Evolutionary conservation across 1,140 invertebrate genomes (phyloP), one percentile per base, ranked within the genome.

Genomic region (Battus philenor): DNA sequence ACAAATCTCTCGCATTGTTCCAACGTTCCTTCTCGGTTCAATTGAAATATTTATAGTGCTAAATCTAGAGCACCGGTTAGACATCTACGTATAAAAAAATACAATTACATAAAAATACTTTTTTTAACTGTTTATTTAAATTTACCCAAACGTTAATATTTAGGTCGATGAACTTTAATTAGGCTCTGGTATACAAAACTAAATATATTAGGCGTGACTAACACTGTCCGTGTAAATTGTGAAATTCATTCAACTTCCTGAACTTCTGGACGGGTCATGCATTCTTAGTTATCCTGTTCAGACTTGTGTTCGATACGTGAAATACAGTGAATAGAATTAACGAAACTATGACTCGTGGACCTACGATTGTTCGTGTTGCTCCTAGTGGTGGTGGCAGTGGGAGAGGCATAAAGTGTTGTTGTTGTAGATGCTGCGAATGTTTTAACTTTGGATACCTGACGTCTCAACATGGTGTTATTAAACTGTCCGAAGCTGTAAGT

Each of bases 361-460:
- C 80, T 10, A 83, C 80, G 13, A 76, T 87, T 18, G 73, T 86
- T 7, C 68, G 78, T 2, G 71, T 86, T 46, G 59, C 72, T n/a
- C 68, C 78, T 9, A 58, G 59, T 8, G 67, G 65, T 2, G 62
- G 65, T 3, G 36, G 32, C 1, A 63, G 67, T 8, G 57, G 73
- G 12, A 75, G 82, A 36, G 91, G 91, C 24, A 86, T 92, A 8
- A 87, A 88, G 48, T 91, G 93, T 64, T 92, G 92, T 47, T 94
- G 90, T 55, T 93, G 91, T 53, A 87, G 88, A 29, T 91, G 93
- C 62, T 95, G 91, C 61, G 91, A 91, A n/a, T 95, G 93, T 65
- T 70, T 95, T 44, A 91, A 95, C 65, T 83, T 94, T 10, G 88
- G 89, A 15, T 94, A 93, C 68, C 75, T 95, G 0, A 90, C 89